Evolutionary conservation across 2,113 vertebrate species (phyloP), one percentile per base, ranked within the genome.

Genomic region (Gambusia holbrooki): DNA sequence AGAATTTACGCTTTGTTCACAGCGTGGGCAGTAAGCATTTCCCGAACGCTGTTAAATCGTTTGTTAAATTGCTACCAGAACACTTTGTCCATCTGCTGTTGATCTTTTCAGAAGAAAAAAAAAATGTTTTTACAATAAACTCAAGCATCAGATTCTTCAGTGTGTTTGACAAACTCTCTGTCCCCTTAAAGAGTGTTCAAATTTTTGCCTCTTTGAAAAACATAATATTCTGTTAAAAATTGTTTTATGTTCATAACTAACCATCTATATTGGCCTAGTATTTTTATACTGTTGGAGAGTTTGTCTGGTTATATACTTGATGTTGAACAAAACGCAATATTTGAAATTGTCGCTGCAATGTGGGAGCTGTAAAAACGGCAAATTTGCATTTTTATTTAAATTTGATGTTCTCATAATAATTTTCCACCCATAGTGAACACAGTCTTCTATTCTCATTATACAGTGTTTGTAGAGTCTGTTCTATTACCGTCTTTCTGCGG

Each of bases 351-450:
- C 74, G 78, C 67, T 62, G 69, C 66, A 42, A 75, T 28, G 10
- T 81, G 60, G 67, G 72, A 84, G 71, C 37, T 40, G 72, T 79
- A 82, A 80, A 71, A 54, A 77, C 48, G n/a, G 12, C 0, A 42
- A 84, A 91, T 90, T 84, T 42, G 63, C 82, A 87, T 90, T 87
- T 88, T 92, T 88, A 87, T 91, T 67, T 76, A 77, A 77, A 63
- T 78, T 71, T 88, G 85, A 88, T 73, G 80, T 76, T 63, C 69
- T 87, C 77, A 79, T 77, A 85, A 73, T 73, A 76, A 89, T 90
- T 88, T 76, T 83, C 28, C 77, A 13, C 32, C 45, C 42, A 35
- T 35, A 68, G 75, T 76, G 35, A 68, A 28, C 45, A 12, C 73
- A 32, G 42, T 70, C 71, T 71, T 65, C 65, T 48, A n/a, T 71